A percentile compares a stretch with the other conserved stretches of the same genome.
These are phyloP conservation scores for Anhinga anhinga DNA, from an alignment of 2,113 vertebrate species.

Conservation along the genomic window DNA sequence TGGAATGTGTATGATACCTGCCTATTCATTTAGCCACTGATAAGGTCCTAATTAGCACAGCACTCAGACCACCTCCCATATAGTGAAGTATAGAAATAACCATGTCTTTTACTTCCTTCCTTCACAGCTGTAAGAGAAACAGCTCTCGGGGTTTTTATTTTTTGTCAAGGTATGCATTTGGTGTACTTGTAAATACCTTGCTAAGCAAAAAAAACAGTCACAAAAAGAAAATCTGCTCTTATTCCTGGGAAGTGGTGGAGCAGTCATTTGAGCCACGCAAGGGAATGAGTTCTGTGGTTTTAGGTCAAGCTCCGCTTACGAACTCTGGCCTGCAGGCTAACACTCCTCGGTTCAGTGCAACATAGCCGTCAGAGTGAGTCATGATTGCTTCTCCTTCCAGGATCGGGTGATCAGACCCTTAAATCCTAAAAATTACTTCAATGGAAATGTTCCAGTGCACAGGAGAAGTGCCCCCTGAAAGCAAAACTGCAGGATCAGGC, in stretches of 20 bases:
- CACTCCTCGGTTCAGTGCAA: not conserved
- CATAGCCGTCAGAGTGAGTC: not conserved
- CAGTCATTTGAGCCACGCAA: not conserved
- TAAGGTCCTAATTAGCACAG: conserved; percentile 54
- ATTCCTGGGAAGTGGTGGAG: not conserved
- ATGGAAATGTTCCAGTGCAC: not conserved
- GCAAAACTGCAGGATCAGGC: conserved; percentile 41
- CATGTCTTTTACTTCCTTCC: not conserved
- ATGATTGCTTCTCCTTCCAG: not conserved
- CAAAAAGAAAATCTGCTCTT: not conserved
- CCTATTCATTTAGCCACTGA: conserved; percentile 43
- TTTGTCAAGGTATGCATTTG: not conserved
- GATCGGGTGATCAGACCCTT: not conserved
- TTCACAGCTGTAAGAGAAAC: not conserved
- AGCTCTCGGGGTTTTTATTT: not conserved
- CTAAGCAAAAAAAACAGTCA: not conserved
- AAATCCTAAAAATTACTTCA: conserved; percentile 19
- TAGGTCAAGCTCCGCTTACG: not conserved
- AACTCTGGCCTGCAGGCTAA: not conserved
- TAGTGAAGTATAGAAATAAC: conserved; percentile 5
- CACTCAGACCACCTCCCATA: conserved; percentile 1
- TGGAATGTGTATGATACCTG: conserved; percentile 34
- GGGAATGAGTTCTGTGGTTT: not conserved
- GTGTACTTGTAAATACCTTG: not conserved
- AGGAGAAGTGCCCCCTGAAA: not conserved